Evolutionary conservation across 2,113 vertebrate species (phyloP).

Genomic region (Myotis lucifugus): DNA sequence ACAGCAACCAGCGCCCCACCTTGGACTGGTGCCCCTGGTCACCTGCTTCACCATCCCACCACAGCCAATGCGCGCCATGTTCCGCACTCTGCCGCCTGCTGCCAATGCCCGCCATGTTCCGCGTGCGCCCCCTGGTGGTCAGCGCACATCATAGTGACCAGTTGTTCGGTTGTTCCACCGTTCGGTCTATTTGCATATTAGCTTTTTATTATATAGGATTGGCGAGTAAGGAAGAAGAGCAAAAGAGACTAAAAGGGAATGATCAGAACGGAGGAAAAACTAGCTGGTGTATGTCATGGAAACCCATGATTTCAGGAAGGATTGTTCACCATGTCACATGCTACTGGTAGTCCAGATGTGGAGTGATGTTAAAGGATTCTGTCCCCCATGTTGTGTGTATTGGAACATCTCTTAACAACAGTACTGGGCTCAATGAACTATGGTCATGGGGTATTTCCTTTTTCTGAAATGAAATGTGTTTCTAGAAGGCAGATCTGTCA

Average conservation of each 20-base stretch:
- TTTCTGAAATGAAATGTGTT: slow-evolving; percentile 37
- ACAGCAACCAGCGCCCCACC: no score
- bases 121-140: no score
- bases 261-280: background rate
- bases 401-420: background rate
- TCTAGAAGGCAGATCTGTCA: background rate
- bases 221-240: background rate
- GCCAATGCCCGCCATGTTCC: no score
- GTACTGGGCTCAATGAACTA: background rate
- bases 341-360: background rate
- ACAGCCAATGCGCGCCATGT: no score
- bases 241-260: slow-evolving; percentile 11
- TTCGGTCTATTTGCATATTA: no score
- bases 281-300: background rate
- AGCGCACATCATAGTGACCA: no score
- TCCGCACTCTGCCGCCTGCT: no score
- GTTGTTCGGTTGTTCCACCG: no score
- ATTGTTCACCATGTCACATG: background rate
- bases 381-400: background rate
- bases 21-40: no score
- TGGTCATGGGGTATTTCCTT: background rate
- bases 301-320: background rate
- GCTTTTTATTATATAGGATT: background rate
- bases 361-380: background rate
- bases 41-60: no score